These are phyloP conservation scores for Spheniscus mendiculus DNA, from an alignment of 2,113 vertebrate species.

Conservation along the genomic window DNA sequence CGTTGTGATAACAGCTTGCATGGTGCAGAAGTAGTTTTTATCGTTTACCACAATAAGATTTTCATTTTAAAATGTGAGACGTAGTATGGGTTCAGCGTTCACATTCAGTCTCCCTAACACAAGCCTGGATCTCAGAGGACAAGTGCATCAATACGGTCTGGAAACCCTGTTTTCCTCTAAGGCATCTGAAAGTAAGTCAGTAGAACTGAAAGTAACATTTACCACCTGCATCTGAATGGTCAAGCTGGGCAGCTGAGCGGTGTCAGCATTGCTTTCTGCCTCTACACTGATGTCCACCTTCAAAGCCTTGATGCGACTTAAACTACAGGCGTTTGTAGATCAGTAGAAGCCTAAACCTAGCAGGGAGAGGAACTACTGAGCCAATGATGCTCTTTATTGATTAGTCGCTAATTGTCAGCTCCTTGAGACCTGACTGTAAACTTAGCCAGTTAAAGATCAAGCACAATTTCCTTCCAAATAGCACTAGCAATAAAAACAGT, in stretches of 20 bases:
- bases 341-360: not conserved
- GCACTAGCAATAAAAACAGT: conserved; percentile 34
- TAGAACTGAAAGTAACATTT: not conserved
- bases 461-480: not conserved
- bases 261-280: not conserved
- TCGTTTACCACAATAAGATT: not conserved
- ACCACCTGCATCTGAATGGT: not conserved
- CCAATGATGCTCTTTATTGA: not conserved
- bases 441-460: conserved; percentile 9
- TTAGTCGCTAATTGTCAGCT: conserved; percentile 24
- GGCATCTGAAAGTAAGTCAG: not conserved
- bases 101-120: not conserved
- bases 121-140: not conserved
- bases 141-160: not conserved
- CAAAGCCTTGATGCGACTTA: not conserved
- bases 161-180: not conserved
- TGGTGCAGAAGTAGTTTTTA: not conserved
- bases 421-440: not conserved
- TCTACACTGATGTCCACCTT: not conserved
- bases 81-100: not conserved
- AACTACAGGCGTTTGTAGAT: not conserved
- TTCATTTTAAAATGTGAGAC: not conserved
- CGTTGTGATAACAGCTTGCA: not conserved
- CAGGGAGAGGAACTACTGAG: not conserved
- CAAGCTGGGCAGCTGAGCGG: not conserved